Evolutionary conservation across 2,797 vertebrate species (phyloP), one percentile per base, ranked within the genome.

Genomic region (Mastacembelus armatus): DNA sequence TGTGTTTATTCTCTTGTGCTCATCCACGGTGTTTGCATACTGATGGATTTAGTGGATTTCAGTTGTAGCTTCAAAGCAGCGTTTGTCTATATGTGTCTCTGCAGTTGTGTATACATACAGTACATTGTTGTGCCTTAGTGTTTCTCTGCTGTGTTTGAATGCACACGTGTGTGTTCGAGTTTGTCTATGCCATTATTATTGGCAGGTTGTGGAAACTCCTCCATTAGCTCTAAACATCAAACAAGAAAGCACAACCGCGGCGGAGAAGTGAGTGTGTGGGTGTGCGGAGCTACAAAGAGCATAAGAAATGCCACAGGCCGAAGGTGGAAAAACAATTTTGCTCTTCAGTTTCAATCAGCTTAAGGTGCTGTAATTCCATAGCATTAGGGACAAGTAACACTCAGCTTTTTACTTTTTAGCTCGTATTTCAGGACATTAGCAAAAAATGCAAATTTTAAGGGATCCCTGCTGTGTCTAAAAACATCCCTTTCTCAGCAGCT

Each of bases 231-330:
- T 66, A 52, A 66, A 66, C 68, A 62, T 62, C 61, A 77, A 77
- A 64, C n/a, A 10, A n/a, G 44, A 49, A 49, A 59, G 44, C 35
- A 22, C 38, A 63, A 43, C 32, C 61, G 21, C 8, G 16, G 60
- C 27, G 42, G 60, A 10, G 35, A 51, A 64, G 49, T 7, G 21
- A 38, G 63, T 44, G 72, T 60, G 77, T 65, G 75, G 73, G 74
- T 80, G 84, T 74, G 60, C 21, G 16, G 56, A 14, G 56, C 72
- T 70, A 67, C 76, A 81, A 80, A 81, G 81, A 81, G 78, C 75
- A 74, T 77, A 42, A 22, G 58, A 56, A 62, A 85, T 63, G 35
- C 21, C 16, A 4, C 43, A 44, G 51, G 56, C 50, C 18, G 40
- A 57, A 48, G 51, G 15, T 26, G 16, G 36, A 29, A 30, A 43